Percentiles rank a stretch among this genome's conserved stretches.
Conservation (phyloP, 2,797 vertebrate species). For the Ptychadena robeensis region DNA sequence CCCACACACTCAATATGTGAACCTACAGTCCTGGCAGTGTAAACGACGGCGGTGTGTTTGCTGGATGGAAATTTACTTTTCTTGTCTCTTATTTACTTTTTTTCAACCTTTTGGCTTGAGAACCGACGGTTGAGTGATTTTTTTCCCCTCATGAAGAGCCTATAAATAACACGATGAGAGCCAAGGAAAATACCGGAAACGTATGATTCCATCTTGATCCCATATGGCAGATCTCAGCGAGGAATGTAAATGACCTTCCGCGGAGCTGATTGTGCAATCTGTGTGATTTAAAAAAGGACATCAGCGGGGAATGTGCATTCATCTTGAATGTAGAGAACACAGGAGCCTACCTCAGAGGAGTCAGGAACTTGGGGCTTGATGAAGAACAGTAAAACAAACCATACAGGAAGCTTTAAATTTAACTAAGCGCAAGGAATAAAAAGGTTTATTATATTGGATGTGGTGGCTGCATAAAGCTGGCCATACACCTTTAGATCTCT, state of each 20-base stretch:
- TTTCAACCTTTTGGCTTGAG: constrained; percentile 15
- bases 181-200: constrained; percentile 42
- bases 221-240: constrained; percentile 10
- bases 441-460: background rate
- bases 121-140: constrained; percentile 27
- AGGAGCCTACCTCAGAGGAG: background rate
- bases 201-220: constrained; percentile 20
- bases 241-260: constrained; percentile 24
- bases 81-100: constrained; percentile 8
- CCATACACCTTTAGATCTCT: no score
- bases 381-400: background rate
- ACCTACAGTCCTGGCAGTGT: background rate
- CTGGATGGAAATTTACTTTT: constrained; percentile 1
- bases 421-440: background rate
- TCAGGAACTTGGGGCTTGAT: background rate
- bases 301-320: background rate
- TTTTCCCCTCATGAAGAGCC: background rate
- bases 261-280: background rate
- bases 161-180: constrained; percentile 13
- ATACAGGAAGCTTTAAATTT: background rate
- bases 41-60: background rate
- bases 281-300: background rate
- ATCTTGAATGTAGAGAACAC: background rate
- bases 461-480: no score
- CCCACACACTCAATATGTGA: constrained; percentile 35